Evolutionary conservation across 2,888 invertebrate genomes (phyloP).

Genomic region (Ecdyonurus torrentis): DNA sequence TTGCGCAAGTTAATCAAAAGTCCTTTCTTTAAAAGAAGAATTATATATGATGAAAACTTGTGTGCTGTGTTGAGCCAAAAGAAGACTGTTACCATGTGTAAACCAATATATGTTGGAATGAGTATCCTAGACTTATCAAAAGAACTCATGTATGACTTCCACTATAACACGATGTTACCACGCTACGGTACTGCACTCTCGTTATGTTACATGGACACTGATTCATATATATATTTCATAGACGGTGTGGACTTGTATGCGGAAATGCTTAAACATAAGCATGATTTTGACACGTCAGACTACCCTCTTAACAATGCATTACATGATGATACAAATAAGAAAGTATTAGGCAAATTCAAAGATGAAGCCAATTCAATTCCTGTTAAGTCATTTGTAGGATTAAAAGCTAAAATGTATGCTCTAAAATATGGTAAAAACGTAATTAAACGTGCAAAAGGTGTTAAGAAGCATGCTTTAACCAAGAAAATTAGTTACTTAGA

Average conservation of each 20-base stretch:
- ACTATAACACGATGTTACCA: constrained; percentile 16
- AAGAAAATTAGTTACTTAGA: neutral
- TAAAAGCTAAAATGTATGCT: neutral
- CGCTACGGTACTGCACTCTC: constrained; percentile 8
- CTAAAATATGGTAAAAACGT: neutral
- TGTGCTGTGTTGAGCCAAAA: neutral
- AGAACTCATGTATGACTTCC: constrained; percentile 15
- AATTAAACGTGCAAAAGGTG: neutral
- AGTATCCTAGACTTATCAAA: constrained; percentile 19
- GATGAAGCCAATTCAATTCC: neutral
- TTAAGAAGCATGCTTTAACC: neutral
- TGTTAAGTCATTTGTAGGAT: neutral
- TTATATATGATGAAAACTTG: neutral
- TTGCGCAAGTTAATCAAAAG: neutral
- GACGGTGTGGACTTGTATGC: constrained; percentile 5
- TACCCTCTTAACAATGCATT: too few relatives aligned
- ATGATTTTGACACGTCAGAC: constrained; percentile 10
- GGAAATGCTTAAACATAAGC: neutral
- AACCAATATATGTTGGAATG: constrained; percentile 20
- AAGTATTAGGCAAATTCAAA: neutral
- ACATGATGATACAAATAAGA: neutral
- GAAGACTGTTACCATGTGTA: constrained; percentile 15
- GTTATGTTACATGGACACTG: constrained; percentile 7
- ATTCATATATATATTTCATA: constrained; percentile 10
- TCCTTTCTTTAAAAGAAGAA: neutral